Evolutionary conservation across 2,797 vertebrate species (phyloP).

Genomic region (Halcyon badia): DNA sequence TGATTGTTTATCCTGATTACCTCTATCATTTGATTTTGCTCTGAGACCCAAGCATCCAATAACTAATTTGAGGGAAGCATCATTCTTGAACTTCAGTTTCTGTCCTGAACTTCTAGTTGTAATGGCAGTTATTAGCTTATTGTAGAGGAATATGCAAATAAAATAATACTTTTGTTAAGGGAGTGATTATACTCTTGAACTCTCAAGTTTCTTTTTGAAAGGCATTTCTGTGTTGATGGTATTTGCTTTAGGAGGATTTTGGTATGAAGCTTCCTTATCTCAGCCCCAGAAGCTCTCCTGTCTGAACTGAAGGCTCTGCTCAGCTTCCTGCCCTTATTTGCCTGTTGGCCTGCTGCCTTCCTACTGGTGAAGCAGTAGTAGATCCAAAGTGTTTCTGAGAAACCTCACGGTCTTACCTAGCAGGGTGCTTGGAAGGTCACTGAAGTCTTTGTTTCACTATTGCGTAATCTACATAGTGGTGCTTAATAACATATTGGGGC

Average conservation of each 20-base stretch:
- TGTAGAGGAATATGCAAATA: not conserved
- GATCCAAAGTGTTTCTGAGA: not conserved
- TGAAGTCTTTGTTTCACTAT: not conserved
- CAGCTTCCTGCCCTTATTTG: not conserved
- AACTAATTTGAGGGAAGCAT: not conserved
- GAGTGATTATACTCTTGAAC: not conserved
- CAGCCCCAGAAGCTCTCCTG: not conserved
- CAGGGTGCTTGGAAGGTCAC: not conserved
- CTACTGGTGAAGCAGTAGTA: rapidly evolving
- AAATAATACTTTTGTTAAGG: not conserved
- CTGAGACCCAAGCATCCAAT: not conserved
- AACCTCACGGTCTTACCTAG: not conserved
- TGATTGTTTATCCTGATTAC: not conserved
- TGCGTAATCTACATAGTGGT: not conserved
- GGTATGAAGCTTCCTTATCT: not conserved
- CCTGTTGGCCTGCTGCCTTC: not conserved
- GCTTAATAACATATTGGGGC: not conserved
- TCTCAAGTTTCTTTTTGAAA: not conserved
- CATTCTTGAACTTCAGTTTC: not conserved
- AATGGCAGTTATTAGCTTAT: not conserved
- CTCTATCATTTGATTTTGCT: not conserved
- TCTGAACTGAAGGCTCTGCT: not conserved
- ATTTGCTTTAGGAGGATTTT: not conserved
- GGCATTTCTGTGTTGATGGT: not conserved
- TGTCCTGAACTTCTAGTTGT: not conserved